Conservation (phyloP, 2,888 invertebrate genomes). For the Pilophorus perplexus region DNA sequence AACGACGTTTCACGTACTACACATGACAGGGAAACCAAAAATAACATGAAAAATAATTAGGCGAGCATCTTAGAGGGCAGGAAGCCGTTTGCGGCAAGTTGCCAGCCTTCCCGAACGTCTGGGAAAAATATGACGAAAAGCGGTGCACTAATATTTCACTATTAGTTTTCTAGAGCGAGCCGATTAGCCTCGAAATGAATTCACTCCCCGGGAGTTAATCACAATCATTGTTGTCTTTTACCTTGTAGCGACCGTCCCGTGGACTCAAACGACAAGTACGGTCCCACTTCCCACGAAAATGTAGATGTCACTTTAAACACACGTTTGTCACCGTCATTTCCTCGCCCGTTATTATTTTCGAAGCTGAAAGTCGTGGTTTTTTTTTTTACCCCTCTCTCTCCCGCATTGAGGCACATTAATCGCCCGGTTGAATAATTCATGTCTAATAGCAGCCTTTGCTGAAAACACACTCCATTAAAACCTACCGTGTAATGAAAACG, state of each 20-base stretch:
- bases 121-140: slow-evolving; percentile 16
- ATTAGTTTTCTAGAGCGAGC: neutral
- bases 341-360: slow-evolving; percentile 1
- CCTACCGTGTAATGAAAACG: slow-evolving; percentile 10
- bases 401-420: slow-evolving; percentile 3
- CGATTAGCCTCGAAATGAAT: neutral
- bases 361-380: neutral
- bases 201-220: neutral
- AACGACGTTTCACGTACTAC: no score
- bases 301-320: slow-evolving; percentile 31
- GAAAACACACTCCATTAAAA: slow-evolving; percentile 14
- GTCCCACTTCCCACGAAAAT: slow-evolving; percentile 6
- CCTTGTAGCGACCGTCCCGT: neutral
- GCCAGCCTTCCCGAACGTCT: neutral
- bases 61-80: neutral
- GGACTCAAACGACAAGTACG: neutral
- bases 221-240: neutral
- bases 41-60: slow-evolving; percentile 14
- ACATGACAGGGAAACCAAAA: neutral
- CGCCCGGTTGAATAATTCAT: slow-evolving; percentile 13
- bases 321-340: slow-evolving; percentile 15
- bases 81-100: slow-evolving; percentile 5
- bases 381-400: no score
- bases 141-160: neutral
- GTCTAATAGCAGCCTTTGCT: slow-evolving; percentile 7